Conservation (phyloP, 2,888 invertebrate genomes). For the Megalurothrips usitatus region DNA sequence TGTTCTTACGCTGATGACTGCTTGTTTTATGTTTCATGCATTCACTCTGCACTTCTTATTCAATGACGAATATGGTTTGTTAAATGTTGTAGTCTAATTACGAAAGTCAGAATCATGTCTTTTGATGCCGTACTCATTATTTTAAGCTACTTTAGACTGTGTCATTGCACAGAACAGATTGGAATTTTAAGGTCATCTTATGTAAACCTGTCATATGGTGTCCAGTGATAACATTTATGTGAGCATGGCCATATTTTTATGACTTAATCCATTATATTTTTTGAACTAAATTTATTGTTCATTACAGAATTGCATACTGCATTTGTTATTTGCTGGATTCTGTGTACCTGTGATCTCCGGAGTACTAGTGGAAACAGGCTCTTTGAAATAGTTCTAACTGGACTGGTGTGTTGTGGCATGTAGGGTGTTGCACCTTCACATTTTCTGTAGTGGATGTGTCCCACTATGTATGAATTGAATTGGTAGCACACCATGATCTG, state of each 20-base stretch:
- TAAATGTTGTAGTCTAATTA: not conserved
- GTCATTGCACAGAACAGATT: not conserved
- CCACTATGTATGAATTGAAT: not conserved
- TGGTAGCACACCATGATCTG: not conserved
- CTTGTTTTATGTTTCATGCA: no score
- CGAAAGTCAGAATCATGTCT: not conserved
- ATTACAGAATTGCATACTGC: not conserved
- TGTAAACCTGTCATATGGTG: not conserved
- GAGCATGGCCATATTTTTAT: slow-evolving; percentile 8
- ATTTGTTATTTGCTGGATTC: not conserved
- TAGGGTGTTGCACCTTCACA: not conserved
- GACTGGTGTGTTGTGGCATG: not conserved
- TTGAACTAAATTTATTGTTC: not conserved
- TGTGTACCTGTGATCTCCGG: slow-evolving; percentile 11
- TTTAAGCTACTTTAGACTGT: not conserved
- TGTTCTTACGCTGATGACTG: no score
- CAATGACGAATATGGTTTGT: not conserved
- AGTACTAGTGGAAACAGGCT: no score
- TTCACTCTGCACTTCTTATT: not conserved
- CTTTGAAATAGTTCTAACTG: not conserved
- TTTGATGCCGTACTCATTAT: not conserved
- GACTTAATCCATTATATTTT: slow-evolving; percentile 2
- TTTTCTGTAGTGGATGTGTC: not conserved
- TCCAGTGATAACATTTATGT: not conserved
- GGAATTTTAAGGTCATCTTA: not conserved